These are phyloP conservation scores for Oreohelix idahoensis DNA, from an alignment of 1,140 invertebrate species.

Conservation along the genomic window DNA sequence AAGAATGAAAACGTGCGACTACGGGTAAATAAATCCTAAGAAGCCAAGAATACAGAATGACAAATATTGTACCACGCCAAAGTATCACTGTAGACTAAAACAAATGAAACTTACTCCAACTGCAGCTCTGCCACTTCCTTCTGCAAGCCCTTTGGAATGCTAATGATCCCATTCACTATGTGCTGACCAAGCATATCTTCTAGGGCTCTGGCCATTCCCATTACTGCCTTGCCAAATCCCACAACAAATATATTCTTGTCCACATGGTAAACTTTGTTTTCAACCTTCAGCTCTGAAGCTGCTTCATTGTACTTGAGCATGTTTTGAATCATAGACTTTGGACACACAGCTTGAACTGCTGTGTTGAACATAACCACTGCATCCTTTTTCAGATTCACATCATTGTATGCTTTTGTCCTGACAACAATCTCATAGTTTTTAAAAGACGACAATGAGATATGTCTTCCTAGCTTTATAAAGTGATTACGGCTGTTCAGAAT, in stretches of 20 bases:
- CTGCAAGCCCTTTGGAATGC: constrained; percentile 79
- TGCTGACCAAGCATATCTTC: constrained; percentile 79
- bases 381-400: constrained; percentile 18
- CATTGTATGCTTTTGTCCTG: neutral
- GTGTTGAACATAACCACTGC: constrained; percentile 57
- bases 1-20: no score
- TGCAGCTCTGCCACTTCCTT: constrained; percentile 1
- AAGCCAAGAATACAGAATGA: no score
- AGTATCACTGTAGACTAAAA: no score
- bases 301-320: constrained; percentile 50
- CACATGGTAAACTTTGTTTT: constrained; percentile 54
- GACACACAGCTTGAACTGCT: constrained; percentile 61
- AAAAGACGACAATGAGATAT: neutral
- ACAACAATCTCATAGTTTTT: neutral
- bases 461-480: neutral
- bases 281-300: constrained; percentile 45
- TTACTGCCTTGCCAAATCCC: constrained; percentile 82
- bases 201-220: constrained; percentile 65
- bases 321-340: constrained; percentile 62
- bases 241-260: constrained; percentile 77
- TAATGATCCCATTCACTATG: constrained; percentile 83
- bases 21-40: no score
- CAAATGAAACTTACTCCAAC: neutral
- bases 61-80: no score
- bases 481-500: neutral